Conservation (phyloP, 2,888 invertebrate genomes). For the Lacanobia oleracea region DNA sequence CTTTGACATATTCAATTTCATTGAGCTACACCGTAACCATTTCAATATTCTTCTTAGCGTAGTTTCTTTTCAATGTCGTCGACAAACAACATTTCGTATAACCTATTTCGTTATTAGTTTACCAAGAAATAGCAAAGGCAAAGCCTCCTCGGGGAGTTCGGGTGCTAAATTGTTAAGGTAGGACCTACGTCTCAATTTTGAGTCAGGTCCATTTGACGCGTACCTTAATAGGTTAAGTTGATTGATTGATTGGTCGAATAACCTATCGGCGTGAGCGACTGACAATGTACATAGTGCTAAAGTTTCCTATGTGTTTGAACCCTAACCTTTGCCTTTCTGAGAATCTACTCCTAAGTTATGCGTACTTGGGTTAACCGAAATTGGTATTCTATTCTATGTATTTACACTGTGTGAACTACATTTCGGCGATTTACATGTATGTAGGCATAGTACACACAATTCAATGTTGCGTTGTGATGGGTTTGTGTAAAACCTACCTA, state of each 20-base stretch:
- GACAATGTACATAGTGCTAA: background rate
- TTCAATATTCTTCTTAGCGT: background rate
- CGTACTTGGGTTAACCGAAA: background rate
- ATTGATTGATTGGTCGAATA: conserved; percentile 31
- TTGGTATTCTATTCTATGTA: background rate
- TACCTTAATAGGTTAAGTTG: conserved; percentile 4
- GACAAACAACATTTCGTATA: too few species aligned
- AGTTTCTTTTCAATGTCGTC: too few species aligned
- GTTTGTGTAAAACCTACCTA: too few species aligned
- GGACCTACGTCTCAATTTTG: conserved; percentile 19
- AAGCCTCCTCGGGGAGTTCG: background rate
- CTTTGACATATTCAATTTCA: background rate
- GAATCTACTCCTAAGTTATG: background rate
- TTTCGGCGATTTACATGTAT: background rate
- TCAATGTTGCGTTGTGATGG: too few species aligned
- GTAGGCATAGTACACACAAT: too few species aligned
- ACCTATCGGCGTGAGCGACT: background rate
- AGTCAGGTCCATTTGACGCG: background rate
- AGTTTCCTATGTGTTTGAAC: conserved; percentile 12
- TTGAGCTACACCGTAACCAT: background rate
- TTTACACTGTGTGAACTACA: background rate
- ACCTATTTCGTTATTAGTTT: background rate
- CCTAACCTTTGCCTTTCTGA: conserved; percentile 10
- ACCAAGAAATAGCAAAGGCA: background rate
- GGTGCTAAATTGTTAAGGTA: conserved; percentile 15